A percentile compares a stretch with the other conserved stretches of the same genome.
phyloP scores from a whole-genome alignment of 2,888 invertebrate genomes.

The Lycaena phlaeas region DNA sequence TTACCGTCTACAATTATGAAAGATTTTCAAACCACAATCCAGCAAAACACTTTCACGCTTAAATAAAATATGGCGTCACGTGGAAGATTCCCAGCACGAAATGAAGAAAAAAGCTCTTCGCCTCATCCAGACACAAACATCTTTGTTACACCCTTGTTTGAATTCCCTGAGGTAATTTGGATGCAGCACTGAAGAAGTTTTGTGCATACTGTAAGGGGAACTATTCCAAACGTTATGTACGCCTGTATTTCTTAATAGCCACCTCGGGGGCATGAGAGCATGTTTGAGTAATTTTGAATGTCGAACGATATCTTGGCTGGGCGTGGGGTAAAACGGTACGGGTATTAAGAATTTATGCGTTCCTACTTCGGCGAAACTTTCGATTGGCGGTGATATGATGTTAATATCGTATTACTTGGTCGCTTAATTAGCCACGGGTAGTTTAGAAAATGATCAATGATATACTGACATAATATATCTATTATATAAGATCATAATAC shows the following conservation, averaged over 20 bases:
- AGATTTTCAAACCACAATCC: no score
- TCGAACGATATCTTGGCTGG: slow-evolving; percentile 19
- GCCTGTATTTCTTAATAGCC: slow-evolving; percentile 49
- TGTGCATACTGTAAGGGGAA: slow-evolving; percentile 49
- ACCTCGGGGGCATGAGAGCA: slow-evolving; percentile 38
- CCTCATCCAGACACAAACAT: neutral
- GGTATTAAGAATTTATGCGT: slow-evolving; percentile 6
- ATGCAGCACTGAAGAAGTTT: slow-evolving; percentile 60
- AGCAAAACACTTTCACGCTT: no score
- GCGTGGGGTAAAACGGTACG: slow-evolving; percentile 2
- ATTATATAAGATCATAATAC: no score
- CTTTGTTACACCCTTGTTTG: slow-evolving; percentile 8
- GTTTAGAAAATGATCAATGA: no score
- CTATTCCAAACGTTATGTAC: slow-evolving; percentile 44
- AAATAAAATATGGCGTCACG: neutral
- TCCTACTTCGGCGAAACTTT: neutral
- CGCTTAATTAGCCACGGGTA: no score
- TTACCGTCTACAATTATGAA: no score
- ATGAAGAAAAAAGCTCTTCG: neutral
- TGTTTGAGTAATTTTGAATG: slow-evolving; percentile 23
- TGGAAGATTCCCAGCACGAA: neutral
- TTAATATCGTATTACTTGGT: neutral
- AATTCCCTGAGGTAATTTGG: slow-evolving; percentile 46
- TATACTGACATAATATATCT: no score
- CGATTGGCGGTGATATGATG: neutral